These are phyloP conservation scores for Neocrepidodera transversa DNA, from an alignment of 2,888 invertebrate species.

Conservation along the genomic window DNA sequence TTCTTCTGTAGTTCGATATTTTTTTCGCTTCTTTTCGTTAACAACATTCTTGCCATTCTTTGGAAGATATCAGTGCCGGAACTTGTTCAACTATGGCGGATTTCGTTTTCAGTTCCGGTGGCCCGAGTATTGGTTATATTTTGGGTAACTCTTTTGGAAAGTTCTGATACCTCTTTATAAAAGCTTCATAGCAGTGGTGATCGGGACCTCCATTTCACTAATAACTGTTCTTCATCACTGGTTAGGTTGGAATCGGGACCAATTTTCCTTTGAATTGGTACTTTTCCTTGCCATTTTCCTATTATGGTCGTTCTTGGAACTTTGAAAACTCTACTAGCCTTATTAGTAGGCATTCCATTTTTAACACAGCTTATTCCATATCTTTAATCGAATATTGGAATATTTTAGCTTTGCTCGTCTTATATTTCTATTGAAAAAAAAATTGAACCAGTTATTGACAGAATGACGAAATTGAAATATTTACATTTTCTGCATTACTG, in stretches of 20 bases:
- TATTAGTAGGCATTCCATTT: constrained; percentile 14
- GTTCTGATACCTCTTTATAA: not conserved
- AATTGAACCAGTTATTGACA: constrained; percentile 15
- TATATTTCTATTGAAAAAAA: constrained; percentile 13
- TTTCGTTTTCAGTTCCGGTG: not conserved
- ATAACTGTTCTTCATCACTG: too few species aligned
- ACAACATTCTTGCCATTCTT: too few species aligned
- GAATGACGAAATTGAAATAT: too few species aligned
- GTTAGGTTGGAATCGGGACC: not conserved
- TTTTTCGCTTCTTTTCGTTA: too few species aligned
- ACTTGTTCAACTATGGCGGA: not conserved
- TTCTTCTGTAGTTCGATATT: too few species aligned
- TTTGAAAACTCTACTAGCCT: constrained; percentile 33
- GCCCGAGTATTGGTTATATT: not conserved
- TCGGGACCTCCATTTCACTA: not conserved
- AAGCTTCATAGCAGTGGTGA: not conserved
- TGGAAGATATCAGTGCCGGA: too few species aligned
- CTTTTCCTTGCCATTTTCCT: constrained; percentile 17
- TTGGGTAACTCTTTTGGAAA: not conserved
- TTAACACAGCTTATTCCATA: constrained; percentile 20
- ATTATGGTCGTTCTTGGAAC: constrained; percentile 21
- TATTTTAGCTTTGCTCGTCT: constrained; percentile 15
- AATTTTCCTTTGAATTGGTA: too few species aligned
- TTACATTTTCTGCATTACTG: too few species aligned
- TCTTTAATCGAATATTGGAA: constrained; percentile 21